phyloP scores from a whole-genome alignment of 1,140 invertebrate species.

The Hycleus phaleratus region DNA sequence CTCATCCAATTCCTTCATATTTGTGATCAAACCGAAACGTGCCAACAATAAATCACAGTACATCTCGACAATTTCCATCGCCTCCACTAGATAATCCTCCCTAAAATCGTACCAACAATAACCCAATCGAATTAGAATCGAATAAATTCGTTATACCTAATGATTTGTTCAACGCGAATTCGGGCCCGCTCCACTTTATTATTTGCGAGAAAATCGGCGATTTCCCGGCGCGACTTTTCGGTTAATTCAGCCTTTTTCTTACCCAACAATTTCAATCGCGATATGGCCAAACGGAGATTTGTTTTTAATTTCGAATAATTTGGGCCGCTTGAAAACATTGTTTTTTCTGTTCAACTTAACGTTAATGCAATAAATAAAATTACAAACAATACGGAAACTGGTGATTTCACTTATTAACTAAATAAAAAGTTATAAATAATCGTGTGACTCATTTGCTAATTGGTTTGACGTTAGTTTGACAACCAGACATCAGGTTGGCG shows the following conservation, averaged over 20 bases:
- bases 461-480: too few relatives aligned
- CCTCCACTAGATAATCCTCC: slow-evolving; percentile 98
- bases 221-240: slow-evolving; percentile 93
- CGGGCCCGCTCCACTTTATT: slow-evolving; percentile 91
- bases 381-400: too few relatives aligned
- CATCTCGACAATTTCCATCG: slow-evolving; percentile 99
- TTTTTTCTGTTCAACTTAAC: slow-evolving; percentile 3
- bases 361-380: too few relatives aligned
- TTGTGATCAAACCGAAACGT: slow-evolving; percentile 92
- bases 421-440: too few relatives aligned
- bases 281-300: slow-evolving; percentile 84
- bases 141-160: slow-evolving; percentile 47
- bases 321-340: slow-evolving; percentile 79
- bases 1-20: slow-evolving; percentile 95
- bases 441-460: too few relatives aligned
- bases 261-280: slow-evolving; percentile 89
- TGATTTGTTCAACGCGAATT: slow-evolving; percentile 97
- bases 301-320: slow-evolving; percentile 97
- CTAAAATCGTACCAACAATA: slow-evolving; percentile 42
- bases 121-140: neutral
- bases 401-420: too few relatives aligned
- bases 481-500: too few relatives aligned
- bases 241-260: slow-evolving; percentile 98
- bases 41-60: slow-evolving; percentile 97
- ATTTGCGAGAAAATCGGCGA: slow-evolving; percentile 87